These are phyloP conservation scores for Drosophila simulans DNA, from an alignment of 1,140 invertebrate species.

Conservation along the genomic window DNA sequence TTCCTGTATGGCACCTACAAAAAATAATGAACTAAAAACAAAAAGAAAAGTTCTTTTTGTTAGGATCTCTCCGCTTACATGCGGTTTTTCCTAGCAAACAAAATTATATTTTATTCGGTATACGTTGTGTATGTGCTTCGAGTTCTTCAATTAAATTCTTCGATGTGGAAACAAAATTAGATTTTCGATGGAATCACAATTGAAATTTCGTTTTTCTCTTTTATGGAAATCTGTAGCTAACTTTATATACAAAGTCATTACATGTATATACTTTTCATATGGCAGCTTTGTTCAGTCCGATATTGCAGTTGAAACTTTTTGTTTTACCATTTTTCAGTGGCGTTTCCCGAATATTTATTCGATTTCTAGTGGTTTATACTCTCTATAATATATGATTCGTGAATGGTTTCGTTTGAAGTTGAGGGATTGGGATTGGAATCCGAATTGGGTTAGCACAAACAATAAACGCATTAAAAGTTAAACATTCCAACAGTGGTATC, in stretches of 20 bases:
- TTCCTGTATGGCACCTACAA: conserved; percentile 35
- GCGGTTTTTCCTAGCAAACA: conserved; percentile 38
- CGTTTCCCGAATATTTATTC: conserved; percentile 29
- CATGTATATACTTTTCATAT: conserved; percentile 51
- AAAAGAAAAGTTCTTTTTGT: conserved; percentile 42
- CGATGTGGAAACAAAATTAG: conserved; percentile 73
- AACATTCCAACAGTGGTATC: conserved; percentile 15
- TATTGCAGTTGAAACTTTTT: conserved; percentile 59
- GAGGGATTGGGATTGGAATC: conserved; percentile 34
- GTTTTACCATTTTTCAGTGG: conserved; percentile 15
- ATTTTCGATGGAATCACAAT: conserved; percentile 80
- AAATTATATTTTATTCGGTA: conserved; percentile 61
- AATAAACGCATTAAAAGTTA: conserved; percentile 24
- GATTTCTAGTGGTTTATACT: conserved; percentile 34
- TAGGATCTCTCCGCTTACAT: conserved; percentile 6
- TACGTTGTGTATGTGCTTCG: conserved; percentile 45
- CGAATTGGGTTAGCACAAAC: conserved; percentile 33
- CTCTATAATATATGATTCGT: conserved; percentile 31
- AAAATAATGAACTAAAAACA: conserved; percentile 12
- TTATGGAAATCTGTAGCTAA: conserved; percentile 30
- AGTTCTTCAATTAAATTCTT: conserved; percentile 57
- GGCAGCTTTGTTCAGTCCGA: conserved; percentile 79
- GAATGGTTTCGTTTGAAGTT: conserved; percentile 45
- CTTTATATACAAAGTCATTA: conserved; percentile 36
- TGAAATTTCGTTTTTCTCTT: conserved; percentile 58